Evolutionary conservation across 2,888 invertebrate species (phyloP).

Genomic region (Argynnis bischoffii): DNA sequence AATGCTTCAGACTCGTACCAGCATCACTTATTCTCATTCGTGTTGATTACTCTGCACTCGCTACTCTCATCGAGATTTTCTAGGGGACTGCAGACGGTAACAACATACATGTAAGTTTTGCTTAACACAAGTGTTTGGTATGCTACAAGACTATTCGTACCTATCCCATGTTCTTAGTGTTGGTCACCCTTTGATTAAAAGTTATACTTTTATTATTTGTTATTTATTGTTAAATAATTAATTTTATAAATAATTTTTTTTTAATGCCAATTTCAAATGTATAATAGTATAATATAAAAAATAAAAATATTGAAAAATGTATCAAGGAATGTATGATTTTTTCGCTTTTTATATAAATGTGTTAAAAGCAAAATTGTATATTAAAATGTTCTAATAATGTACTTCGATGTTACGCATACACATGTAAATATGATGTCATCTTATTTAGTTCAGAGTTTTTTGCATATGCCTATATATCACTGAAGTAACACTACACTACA

Average conservation of each 20-base stretch:
- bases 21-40: conserved; percentile 7
- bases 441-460: no score
- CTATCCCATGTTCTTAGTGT: background rate
- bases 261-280: no score
- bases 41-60: conserved; percentile 23
- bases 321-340: no score
- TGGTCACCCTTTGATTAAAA: background rate
- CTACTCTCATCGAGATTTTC: conserved; percentile 18
- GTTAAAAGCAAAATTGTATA: no score
- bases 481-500: background rate
- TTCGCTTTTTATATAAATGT: no score
- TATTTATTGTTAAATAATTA: background rate
- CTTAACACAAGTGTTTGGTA: conserved; percentile 6
- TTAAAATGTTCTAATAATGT: no score
- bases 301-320: no score
- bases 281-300: no score
- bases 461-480: no score
- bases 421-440: no score
- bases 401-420: no score
- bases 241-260: no score
- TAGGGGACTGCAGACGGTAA: conserved; percentile 8
- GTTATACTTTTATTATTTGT: background rate
- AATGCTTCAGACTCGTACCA: background rate
- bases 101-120: conserved; percentile 9
- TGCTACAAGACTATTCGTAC: background rate